Evolutionary conservation across 2,888 invertebrate genomes (phyloP).

Genomic region (Parascotia fuliginaria): DNA sequence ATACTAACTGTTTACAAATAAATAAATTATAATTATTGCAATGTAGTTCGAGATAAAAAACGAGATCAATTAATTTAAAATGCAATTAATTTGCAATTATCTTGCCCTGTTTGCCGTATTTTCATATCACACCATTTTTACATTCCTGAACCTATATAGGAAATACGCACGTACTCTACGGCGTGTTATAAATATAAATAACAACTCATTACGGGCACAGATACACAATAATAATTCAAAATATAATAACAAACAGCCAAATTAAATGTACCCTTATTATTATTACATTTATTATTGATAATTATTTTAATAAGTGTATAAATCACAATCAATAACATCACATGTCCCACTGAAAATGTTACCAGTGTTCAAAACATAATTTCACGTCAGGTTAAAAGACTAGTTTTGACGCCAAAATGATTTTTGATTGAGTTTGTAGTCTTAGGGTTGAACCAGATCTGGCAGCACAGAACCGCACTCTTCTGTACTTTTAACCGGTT

Average conservation of each 20-base stretch:
- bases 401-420: not conserved
- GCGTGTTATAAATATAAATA: no score
- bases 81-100: slow-evolving; percentile 15
- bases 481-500: no score
- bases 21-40: slow-evolving; percentile 13
- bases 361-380: not conserved
- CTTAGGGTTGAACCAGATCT: no score
- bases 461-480: no score
- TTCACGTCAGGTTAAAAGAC: not conserved
- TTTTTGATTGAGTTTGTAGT: not conserved
- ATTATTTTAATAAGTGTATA: slow-evolving; percentile 31
- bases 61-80: slow-evolving; percentile 30
- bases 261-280: slow-evolving; percentile 14
- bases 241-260: not conserved
- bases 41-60: slow-evolving; percentile 14
- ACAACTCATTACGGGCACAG: not conserved
- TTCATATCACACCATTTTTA: slow-evolving; percentile 4
- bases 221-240: not conserved
- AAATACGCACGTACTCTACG: no score
- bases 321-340: slow-evolving; percentile 44
- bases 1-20: no score
- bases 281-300: slow-evolving; percentile 16
- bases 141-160: no score
- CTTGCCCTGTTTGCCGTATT: slow-evolving; percentile 38
- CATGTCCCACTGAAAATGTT: slow-evolving; percentile 22